Conservation (phyloP, 1,140 invertebrate genomes). For the Listronotus oregonensis region DNA sequence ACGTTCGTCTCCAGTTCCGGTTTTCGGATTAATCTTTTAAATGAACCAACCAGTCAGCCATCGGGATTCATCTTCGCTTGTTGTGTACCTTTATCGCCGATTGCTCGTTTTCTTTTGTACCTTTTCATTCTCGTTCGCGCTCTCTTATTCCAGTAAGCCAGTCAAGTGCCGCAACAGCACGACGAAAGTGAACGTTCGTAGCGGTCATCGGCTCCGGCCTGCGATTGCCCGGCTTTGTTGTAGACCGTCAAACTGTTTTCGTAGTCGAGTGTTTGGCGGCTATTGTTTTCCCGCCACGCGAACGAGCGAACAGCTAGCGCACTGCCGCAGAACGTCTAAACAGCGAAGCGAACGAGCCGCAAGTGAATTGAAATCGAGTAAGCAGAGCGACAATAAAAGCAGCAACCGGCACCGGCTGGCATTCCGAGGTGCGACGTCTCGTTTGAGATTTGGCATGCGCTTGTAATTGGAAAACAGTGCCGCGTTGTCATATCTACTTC, state of each 20-base stretch:
- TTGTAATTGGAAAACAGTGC: constrained; percentile 27
- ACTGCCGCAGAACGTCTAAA: not conserved
- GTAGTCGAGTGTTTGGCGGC: constrained; percentile 6
- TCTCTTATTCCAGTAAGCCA: constrained; percentile 3
- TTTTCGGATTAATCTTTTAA: not conserved
- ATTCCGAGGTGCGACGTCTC: constrained; percentile 33
- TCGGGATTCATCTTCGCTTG: constrained; percentile 12
- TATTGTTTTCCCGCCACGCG: not conserved
- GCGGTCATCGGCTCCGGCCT: constrained; percentile 20
- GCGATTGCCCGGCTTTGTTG: constrained; percentile 15
- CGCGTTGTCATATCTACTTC: constrained; percentile 22
- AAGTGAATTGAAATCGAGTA: constrained; percentile 26
- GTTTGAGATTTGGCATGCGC: constrained; percentile 36
- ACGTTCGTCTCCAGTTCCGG: constrained; percentile 4
- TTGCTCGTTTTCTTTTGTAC: constrained; percentile 11
- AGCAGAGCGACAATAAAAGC: constrained; percentile 30
- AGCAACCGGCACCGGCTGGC: constrained; percentile 13
- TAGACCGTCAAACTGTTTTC: constrained; percentile 15
- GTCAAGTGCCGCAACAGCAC: constrained; percentile 14
- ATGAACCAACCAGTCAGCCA: constrained; percentile 7
- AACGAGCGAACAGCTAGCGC: not conserved
- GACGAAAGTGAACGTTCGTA: constrained; percentile 26
- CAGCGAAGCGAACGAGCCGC: constrained; percentile 1
- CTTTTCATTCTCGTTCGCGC: constrained; percentile 11
- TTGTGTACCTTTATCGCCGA: not conserved